Evolutionary conservation across 2,113 vertebrate species (phyloP).

Genomic region (Platysteira castanea): DNA sequence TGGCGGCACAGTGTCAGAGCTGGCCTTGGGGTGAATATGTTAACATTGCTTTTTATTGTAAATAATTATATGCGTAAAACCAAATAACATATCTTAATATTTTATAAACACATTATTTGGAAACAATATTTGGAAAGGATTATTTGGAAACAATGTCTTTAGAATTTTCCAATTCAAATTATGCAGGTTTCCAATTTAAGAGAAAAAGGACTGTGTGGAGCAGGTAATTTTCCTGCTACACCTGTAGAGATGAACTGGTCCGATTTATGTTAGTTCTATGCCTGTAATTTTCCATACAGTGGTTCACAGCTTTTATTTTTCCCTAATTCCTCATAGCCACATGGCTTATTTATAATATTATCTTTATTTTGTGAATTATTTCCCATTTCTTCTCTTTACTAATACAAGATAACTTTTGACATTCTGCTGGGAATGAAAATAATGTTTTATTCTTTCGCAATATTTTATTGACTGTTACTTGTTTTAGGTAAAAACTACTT

Average conservation of each 20-base stretch:
- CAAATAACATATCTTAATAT: not conserved
- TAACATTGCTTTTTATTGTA: not conserved
- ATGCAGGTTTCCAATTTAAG: not conserved
- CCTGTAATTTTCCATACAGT: not conserved
- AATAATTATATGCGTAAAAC: not conserved
- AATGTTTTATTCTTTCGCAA: not conserved
- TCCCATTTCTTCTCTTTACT: not conserved
- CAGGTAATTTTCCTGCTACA: not conserved
- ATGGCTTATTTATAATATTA: not conserved
- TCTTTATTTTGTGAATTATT: not conserved
- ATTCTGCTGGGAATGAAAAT: not conserved
- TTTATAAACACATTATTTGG: not conserved
- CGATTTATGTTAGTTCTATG: not conserved
- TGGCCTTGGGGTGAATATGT: not conserved
- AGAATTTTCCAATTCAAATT: not conserved
- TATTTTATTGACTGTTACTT: not conserved
- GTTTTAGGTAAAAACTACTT: not conserved
- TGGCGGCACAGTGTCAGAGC: not conserved
- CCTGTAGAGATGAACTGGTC: not conserved
- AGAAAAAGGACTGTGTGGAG: not conserved
- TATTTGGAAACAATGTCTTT: not conserved
- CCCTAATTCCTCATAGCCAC: not conserved
- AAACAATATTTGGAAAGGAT: not conserved
- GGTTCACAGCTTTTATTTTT: not conserved
- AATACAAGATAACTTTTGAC: not conserved